Conservation (phyloP, 1,140 invertebrate species). For the Gonioctena quinquepunctata region DNA sequence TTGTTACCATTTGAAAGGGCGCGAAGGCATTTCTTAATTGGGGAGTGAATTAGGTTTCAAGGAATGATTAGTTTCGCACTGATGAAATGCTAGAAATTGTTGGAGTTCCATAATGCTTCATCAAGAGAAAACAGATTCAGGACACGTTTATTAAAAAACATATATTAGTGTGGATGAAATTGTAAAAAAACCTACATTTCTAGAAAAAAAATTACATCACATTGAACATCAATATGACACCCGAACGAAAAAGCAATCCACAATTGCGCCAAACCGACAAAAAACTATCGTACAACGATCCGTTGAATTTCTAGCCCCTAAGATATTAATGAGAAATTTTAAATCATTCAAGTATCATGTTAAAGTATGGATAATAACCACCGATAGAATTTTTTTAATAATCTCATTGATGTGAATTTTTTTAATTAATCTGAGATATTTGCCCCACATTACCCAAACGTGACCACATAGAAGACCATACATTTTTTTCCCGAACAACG, state of each 20-base stretch:
- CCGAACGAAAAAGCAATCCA: neutral
- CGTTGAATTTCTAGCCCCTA: too few relatives aligned
- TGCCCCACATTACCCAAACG: too few relatives aligned
- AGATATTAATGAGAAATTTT: too few relatives aligned
- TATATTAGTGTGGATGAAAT: neutral
- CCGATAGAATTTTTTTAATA: too few relatives aligned
- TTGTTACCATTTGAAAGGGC: neutral
- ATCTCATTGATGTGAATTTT: too few relatives aligned
- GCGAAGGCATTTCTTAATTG: neutral
- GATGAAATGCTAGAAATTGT: neutral
- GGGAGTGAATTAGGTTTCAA: neutral
- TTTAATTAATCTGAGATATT: too few relatives aligned
- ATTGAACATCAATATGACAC: neutral
- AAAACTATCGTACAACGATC: too few relatives aligned
- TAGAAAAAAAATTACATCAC: neutral
- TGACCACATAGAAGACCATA: too few relatives aligned
- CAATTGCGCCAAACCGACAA: too few relatives aligned
- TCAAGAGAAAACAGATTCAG: neutral
- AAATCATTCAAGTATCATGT: too few relatives aligned
- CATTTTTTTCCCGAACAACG: too few relatives aligned
- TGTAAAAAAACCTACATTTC: neutral
- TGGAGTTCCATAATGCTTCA: neutral
- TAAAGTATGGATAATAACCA: too few relatives aligned
- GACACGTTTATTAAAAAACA: neutral
- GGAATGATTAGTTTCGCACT: neutral